A percentile compares a stretch with the other conserved stretches of the same genome.
Conservation (phyloP, 2,113 vertebrate species). For the Sarotherodon lohbergeri region DNA sequence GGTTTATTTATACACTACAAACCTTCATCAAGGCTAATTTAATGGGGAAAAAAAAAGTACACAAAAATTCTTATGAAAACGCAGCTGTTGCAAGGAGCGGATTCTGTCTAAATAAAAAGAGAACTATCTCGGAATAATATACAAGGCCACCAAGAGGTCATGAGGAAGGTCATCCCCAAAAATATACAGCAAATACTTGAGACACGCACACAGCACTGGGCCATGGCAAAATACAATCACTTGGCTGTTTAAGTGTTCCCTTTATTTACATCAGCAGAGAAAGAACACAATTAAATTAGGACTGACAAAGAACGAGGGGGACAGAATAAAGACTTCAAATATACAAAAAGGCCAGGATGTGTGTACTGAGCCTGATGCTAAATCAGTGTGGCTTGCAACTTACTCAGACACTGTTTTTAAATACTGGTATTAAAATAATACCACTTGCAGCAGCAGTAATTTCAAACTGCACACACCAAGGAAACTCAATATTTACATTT, state of each 20-base stretch:
- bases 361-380: not conserved
- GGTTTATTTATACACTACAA: constrained; percentile 79
- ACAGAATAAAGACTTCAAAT: not conserved
- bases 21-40: constrained; percentile 80
- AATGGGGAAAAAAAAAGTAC: constrained; percentile 15
- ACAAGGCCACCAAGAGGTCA: constrained; percentile 63
- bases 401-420: constrained; percentile 13
- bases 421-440: constrained; percentile 9
- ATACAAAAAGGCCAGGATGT: not conserved
- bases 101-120: constrained; percentile 73
- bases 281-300: not conserved
- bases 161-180: constrained; percentile 56
- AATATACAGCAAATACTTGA: constrained; percentile 66
- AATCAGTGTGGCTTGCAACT: not conserved
- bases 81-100: constrained; percentile 69
- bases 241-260: not conserved
- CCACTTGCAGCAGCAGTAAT: constrained; percentile 38
- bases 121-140: constrained; percentile 76
- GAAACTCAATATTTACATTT: constrained; percentile 70
- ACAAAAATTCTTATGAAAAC: constrained; percentile 70
- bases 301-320: not conserved
- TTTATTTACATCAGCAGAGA: constrained; percentile 7
- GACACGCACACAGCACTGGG: constrained; percentile 27
- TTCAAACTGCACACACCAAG: constrained; percentile 30
- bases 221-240: constrained; percentile 18